These are phyloP conservation scores for Andrena chrysosceles DNA, from an alignment of 2,888 invertebrate genomes.

Conservation along the genomic window DNA sequence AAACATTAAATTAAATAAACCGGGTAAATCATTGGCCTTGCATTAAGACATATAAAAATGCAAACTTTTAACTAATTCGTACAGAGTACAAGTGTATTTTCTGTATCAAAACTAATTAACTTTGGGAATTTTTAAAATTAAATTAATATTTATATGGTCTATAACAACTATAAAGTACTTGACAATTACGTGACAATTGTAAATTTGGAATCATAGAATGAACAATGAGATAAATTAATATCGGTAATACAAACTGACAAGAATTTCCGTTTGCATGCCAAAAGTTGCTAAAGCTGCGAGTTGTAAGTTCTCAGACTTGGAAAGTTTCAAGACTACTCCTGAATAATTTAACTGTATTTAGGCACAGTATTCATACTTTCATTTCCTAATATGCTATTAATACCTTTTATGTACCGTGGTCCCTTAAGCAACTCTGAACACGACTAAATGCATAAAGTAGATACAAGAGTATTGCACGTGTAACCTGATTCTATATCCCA, in stretches of 20 bases:
- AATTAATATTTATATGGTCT: constrained; percentile 19
- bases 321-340: constrained; percentile 28
- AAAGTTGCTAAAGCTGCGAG: neutral
- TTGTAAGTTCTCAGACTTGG: neutral
- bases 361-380: constrained; percentile 62
- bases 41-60: constrained; percentile 2
- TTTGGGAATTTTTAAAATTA: constrained; percentile 52
- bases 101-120: constrained; percentile 55
- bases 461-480: constrained; percentile 42
- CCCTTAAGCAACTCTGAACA: constrained; percentile 50
- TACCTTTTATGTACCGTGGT: constrained; percentile 53
- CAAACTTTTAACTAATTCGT: constrained; percentile 13
- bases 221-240: constrained; percentile 3
- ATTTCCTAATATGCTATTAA: constrained; percentile 48
- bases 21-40: too few species aligned
- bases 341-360: constrained; percentile 54
- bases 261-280: neutral
- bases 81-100: constrained; percentile 24
- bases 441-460: constrained; percentile 33
- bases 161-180: constrained; percentile 7
- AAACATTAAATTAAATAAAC: neutral
- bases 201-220: neutral
- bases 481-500: neutral
- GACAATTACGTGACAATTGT: constrained; percentile 5
- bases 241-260: constrained; percentile 3